phyloP scores from a whole-genome alignment of 2,888 invertebrate species.

The Erynnis tages region DNA sequence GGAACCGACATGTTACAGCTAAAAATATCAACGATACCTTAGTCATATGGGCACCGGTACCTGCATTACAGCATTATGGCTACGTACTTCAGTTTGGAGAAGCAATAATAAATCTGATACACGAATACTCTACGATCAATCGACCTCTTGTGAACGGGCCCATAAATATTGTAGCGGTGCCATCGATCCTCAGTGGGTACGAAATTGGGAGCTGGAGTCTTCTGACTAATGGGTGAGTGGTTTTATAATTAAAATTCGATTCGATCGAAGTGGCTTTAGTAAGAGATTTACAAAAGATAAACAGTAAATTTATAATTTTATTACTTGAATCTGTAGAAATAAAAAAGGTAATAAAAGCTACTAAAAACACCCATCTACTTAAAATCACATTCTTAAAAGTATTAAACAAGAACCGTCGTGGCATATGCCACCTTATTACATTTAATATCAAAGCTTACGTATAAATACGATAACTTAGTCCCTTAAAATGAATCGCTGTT shows the following conservation, averaged over 20 bases:
- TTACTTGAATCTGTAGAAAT: no score
- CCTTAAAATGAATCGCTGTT: no score
- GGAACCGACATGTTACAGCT: conserved; percentile 40
- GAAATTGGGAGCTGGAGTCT: conserved; percentile 70
- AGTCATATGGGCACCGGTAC: conserved; percentile 58
- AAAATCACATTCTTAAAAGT: no score
- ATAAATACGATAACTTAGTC: no score
- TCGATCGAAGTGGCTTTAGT: not conserved
- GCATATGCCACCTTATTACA: no score
- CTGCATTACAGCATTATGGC: conserved; percentile 49
- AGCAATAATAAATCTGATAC: conserved; percentile 55
- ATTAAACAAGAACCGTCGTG: no score
- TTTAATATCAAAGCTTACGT: no score
- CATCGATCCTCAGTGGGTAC: conserved; percentile 55
- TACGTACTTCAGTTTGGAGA: conserved; percentile 58
- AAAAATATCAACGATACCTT: conserved; percentile 54
- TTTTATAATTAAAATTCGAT: no score
- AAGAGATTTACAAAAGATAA: no score
- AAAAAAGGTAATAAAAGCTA: no score
- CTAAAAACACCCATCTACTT: no score
- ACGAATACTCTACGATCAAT: conserved; percentile 52
- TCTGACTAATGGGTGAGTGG: conserved; percentile 64
- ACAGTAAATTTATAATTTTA: no score
- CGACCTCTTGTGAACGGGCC: conserved; percentile 57
- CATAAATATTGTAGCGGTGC: conserved; percentile 66